Evolutionary conservation across 2,888 invertebrate species (phyloP).

Genomic region (Helicoverpa assulta): DNA sequence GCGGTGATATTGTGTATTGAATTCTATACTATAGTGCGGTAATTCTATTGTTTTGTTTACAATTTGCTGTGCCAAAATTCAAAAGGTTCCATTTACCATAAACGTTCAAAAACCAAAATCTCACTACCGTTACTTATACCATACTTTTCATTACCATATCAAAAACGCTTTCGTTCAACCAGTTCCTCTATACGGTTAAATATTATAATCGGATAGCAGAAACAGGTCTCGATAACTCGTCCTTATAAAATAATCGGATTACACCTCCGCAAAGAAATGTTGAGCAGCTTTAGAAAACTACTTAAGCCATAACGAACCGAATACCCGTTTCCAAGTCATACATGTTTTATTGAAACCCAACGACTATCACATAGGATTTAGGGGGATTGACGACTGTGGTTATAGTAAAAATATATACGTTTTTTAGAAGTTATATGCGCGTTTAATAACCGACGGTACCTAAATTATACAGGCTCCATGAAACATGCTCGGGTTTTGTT

Average conservation of each 20-base stretch:
- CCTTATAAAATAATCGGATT: conserved; percentile 77
- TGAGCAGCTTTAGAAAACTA: conserved; percentile 74
- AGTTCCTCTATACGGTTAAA: conserved; percentile 48
- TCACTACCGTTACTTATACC: not conserved
- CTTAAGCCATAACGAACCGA: conserved; percentile 57
- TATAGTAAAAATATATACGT: conserved; percentile 5
- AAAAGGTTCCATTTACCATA: too few relatives aligned
- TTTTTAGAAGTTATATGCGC: not conserved
- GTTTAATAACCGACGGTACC: conserved; percentile 2
- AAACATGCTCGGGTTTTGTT: not conserved
- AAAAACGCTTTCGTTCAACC: conserved; percentile 37
- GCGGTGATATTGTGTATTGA: conserved; percentile 24
- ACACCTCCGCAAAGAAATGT: conserved; percentile 72
- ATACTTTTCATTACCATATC: not conserved
- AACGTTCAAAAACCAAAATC: too few relatives aligned
- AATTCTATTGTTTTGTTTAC: not conserved
- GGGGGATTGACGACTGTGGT: conserved; percentile 27
- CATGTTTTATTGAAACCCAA: conserved; percentile 56
- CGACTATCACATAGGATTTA: conserved; percentile 50
- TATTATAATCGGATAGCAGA: conserved; percentile 61
- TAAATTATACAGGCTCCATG: not conserved
- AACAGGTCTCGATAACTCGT: conserved; percentile 70
- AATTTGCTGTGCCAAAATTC: not conserved
- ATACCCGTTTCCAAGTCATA: conserved; percentile 43
- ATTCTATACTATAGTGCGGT: conserved; percentile 16